Conservation (phyloP, 2,113 vertebrate genomes). For the Syngnathus typhle region DNA sequence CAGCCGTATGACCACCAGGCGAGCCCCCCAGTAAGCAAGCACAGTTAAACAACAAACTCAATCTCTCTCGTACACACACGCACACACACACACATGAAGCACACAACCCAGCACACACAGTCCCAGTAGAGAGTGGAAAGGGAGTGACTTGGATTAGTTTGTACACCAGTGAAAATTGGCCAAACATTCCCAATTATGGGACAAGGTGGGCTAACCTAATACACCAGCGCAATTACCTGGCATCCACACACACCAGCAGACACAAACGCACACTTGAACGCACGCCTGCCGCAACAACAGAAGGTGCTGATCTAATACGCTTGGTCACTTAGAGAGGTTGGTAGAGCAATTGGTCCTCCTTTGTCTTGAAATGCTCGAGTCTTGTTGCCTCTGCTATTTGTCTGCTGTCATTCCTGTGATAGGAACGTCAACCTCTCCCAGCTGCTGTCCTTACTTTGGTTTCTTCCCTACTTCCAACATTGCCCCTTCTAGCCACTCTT, state of each 20-base stretch:
- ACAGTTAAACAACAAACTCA: constrained; percentile 22
- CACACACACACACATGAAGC: background rate
- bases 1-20: background rate
- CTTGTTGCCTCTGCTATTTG: constrained; percentile 49
- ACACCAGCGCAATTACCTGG: constrained; percentile 75
- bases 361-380: constrained; percentile 51
- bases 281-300: constrained; percentile 65
- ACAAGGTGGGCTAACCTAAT: constrained; percentile 70
- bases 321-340: constrained; percentile 62
- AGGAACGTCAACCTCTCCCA: constrained; percentile 14
- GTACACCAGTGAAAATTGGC: constrained; percentile 70
- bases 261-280: constrained; percentile 35
- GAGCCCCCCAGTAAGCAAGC: constrained; percentile 1
- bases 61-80: constrained; percentile 10
- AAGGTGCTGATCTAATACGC: constrained; percentile 66
- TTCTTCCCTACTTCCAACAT: constrained; percentile 14
- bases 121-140: constrained; percentile 32
- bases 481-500: constrained; percentile 3
- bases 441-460: constrained; percentile 24
- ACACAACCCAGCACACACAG: constrained; percentile 15
- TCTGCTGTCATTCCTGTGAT: constrained; percentile 45
- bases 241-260: constrained; percentile 43
- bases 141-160: constrained; percentile 70
- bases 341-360: constrained; percentile 59
- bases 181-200: constrained; percentile 75